Evolutionary conservation across 1,140 invertebrate species (phyloP).

Genomic region (Lethocerus indicus): DNA sequence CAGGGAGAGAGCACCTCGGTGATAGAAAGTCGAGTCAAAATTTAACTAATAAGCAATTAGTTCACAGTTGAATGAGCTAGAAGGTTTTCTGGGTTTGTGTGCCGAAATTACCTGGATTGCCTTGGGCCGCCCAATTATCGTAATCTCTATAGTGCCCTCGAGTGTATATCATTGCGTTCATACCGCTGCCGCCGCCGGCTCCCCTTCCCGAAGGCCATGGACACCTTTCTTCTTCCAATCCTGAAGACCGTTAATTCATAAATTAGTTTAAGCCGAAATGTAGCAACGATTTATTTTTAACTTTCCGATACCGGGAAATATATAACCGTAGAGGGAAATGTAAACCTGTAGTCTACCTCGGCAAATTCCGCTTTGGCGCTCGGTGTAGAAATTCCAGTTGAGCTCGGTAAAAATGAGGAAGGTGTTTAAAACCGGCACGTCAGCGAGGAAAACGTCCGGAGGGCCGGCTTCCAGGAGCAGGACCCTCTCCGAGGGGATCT

Average conservation of each 20-base stretch:
- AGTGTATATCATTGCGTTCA: conserved; percentile 82
- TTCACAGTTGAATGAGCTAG: too few species aligned
- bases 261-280: neutral
- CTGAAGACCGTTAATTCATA: conserved; percentile 15
- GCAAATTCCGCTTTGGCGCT: conserved; percentile 39
- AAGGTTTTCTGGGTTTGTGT: too few species aligned
- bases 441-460: conserved; percentile 45
- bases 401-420: conserved; percentile 33
- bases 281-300: too few species aligned
- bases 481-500: conserved; percentile 21
- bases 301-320: too few species aligned
- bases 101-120: conserved; percentile 35
- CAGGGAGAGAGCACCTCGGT: too few species aligned
- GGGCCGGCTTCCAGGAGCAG: conserved; percentile 41
- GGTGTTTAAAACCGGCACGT: conserved; percentile 41
- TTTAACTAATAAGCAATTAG: too few species aligned
- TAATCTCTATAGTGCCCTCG: conserved; percentile 60
- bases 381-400: conserved; percentile 54
- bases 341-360: conserved; percentile 16
- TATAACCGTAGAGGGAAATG: neutral
- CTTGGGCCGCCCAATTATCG: conserved; percentile 38
- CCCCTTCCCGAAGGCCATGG: conserved; percentile 39
- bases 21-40: too few species aligned
- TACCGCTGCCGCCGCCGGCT: conserved; percentile 54
- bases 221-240: conserved; percentile 30